Base-by-base conservation (phyloP, 2,113 vertebrate species). In the Brachyhypopomus occidentalis region DNA sequence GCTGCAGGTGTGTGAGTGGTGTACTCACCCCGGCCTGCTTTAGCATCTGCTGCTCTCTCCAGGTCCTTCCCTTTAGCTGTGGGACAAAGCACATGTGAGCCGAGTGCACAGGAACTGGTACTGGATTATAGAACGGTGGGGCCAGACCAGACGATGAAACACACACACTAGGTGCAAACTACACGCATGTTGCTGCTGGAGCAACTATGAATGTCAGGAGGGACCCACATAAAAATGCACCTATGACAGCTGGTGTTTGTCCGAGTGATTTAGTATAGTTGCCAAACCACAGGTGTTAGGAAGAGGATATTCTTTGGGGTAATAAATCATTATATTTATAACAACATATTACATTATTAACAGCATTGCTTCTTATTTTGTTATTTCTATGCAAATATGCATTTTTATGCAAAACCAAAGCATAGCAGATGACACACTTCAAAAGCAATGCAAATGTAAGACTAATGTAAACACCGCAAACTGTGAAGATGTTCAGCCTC, bases 51-150 rank as follows among this genome's bases (percentile, higher is more conserved):
- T 81, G 89, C 90, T 92, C 92, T 96, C 86, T 97, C 97, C 60
- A 94, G 94, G 90, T 98, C 97, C 94, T 94, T 98, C 93, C 94
- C 94, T 96, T 97, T 99, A 89, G 93, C 97, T 98, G 91, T 25
- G 88, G 12, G 48, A 88, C 78, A 88, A 86, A 82, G 12, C 34
- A 85, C 38, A 84, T 14, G 72, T 86, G 75, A 89, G 64, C 7
- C 72, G 1, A 75, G 25, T 56, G 30, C 41, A 55, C 75, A 56
- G 23, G 17, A 55, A 36, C 20, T 16, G 3, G 23, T 23, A 16
- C 27, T 27, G 69, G 25, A 73, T n/a, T 2, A 78, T 9, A 12
- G 19, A 55, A 11, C 8, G 25, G 6, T 14, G 38, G 20, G 5
- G 67, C 0, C 1, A 70, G 19, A 41, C 36, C 20, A 70, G 11